phyloP scores from a whole-genome alignment of 2,888 invertebrate genomes.

The Phania funesta region DNA sequence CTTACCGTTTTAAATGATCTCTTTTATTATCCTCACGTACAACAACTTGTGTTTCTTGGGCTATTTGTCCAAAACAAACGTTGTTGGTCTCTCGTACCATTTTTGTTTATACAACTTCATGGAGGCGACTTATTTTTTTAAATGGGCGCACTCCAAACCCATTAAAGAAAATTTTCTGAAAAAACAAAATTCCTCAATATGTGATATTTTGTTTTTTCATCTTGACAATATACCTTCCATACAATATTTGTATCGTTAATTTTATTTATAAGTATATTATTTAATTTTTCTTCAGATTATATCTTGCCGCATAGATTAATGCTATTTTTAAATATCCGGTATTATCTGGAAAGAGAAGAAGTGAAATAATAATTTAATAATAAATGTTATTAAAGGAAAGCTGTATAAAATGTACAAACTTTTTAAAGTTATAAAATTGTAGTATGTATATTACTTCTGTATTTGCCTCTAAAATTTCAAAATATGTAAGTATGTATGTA shows the following conservation, averaged over 20 bases:
- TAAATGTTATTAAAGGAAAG: no score
- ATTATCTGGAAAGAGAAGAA: no score
- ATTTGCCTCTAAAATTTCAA: no score
- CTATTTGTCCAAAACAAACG: slow-evolving; percentile 99
- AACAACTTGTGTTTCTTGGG: slow-evolving; percentile 88
- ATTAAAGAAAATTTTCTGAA: slow-evolving; percentile 69
- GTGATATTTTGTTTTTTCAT: slow-evolving; percentile 53
- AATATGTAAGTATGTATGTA: no score
- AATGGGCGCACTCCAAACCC: slow-evolving; percentile 78
- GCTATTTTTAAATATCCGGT: no score
- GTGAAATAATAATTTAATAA: no score
- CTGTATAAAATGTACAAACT: no score
- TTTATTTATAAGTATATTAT: neutral
- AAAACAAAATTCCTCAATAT: slow-evolving; percentile 58
- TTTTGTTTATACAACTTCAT: slow-evolving; percentile 96
- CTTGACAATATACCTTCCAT: slow-evolving; percentile 3
- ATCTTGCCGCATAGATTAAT: neutral
- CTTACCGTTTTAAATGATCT: slow-evolving; percentile 75
- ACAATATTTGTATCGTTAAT: slow-evolving; percentile 19
- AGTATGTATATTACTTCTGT: no score
- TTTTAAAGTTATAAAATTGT: no score
- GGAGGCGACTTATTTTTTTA: slow-evolving; percentile 78
- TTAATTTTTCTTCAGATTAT: neutral
- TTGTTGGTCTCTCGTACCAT: slow-evolving; percentile 99
- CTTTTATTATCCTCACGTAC: slow-evolving; percentile 90